A percentile compares a stretch with the other conserved stretches of the same genome.
These are phyloP conservation scores for Bungarus multicinctus DNA, from an alignment of 2,113 vertebrate genomes.

Conservation along the genomic window DNA sequence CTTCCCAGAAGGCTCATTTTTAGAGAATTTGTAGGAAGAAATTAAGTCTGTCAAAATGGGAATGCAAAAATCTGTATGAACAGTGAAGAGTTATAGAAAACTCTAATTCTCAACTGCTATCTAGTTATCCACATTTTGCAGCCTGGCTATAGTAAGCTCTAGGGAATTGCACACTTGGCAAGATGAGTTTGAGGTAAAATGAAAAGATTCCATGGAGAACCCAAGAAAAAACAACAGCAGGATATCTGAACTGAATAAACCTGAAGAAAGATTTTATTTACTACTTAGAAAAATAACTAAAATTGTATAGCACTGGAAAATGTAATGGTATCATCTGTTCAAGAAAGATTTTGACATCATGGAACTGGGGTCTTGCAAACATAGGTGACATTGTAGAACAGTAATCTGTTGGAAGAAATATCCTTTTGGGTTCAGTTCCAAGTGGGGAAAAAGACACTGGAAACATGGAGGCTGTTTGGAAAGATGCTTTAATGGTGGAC, in stretches of 20 bases:
- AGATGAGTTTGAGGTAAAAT: background rate
- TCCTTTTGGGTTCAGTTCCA: too few relatives aligned
- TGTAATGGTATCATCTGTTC: background rate
- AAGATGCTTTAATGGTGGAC: too few relatives aligned
- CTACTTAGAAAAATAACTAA: background rate
- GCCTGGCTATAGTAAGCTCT: background rate
- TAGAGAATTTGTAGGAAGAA: background rate
- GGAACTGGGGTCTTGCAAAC: background rate
- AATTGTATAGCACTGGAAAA: background rate
- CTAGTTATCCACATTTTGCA: background rate
- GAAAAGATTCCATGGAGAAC: background rate
- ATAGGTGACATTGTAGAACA: background rate
- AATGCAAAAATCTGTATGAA: background rate
- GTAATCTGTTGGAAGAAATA: background rate
- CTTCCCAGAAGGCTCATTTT: background rate
- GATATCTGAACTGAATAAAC: background rate
- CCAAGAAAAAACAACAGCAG: background rate
- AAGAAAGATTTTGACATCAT: background rate
- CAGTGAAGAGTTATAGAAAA: background rate
- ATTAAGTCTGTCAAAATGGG: background rate
- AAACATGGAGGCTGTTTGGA: too few relatives aligned
- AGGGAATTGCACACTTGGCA: background rate
- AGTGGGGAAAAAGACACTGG: too few relatives aligned
- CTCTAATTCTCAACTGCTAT: background rate
- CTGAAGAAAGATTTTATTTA: background rate